Base-by-base conservation (phyloP, 2,113 vertebrate genomes). In the Clarias magur region DNA sequence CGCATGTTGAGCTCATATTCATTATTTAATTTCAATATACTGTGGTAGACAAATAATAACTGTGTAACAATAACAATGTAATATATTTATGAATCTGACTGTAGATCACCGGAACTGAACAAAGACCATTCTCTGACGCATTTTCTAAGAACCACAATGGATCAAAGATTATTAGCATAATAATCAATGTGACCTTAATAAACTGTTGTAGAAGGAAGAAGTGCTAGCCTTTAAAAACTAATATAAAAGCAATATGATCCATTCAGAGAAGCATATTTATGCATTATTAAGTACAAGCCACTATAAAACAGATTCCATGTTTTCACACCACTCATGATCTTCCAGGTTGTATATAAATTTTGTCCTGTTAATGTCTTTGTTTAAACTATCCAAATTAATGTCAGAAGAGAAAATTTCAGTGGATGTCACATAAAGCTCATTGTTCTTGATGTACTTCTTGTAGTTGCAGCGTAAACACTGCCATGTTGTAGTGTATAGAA, bases 221-320 rank as follows among this genome's bases (percentile, higher is more conserved):
- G 16, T 84, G 87, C 88, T 83, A 88, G 90, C 56, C 84, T 91
- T 90, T 89, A 56, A 80, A 90, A 80, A 84, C 60, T 86, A 84
- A 68, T 60, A 65, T 81, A 73, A 11, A 57, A 85, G 23, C 57
- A 78, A 83, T 87, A 86, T 85, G 57, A 87, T 92, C 89, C 75
- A 90, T 76, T 62, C 82, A 86, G 79, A 89, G 82, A 91, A 89
- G 56, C 60, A 82, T 9, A 62, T 34, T 68, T 83, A n/a, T 60
- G 21, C 73, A 86, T 65, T 85, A 25, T 90, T 80, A 68, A 62
- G 19, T 59, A 80, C 65, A 73, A 70, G 67, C 56, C 10, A 93
- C 95, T 99, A 99, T 96, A 99, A 97, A 96, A 99, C 98, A 1
- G 98, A 99, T 90, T 99, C 98, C 97, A 99, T 99, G 89, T 99